These are phyloP conservation scores for Melieria picta DNA, from an alignment of 2,888 invertebrate species.

Conservation along the genomic window DNA sequence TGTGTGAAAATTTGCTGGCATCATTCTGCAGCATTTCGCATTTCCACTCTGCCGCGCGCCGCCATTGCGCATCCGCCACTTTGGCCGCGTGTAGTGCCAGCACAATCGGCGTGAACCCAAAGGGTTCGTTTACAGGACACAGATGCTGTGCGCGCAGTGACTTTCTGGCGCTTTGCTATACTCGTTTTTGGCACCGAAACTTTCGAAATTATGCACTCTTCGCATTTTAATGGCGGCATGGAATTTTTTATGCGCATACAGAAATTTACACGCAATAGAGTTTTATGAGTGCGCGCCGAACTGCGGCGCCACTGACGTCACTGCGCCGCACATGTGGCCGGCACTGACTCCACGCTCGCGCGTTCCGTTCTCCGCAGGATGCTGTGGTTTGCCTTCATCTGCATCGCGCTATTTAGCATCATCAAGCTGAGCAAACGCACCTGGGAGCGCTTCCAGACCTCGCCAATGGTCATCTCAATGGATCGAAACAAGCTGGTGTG, in stretches of 20 bases:
- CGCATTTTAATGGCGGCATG: slow-evolving; percentile 14
- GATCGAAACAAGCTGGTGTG: slow-evolving; percentile 77
- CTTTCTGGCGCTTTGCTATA: not conserved
- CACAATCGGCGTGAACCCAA: not conserved
- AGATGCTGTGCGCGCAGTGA: not conserved
- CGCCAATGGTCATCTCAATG: slow-evolving; percentile 79
- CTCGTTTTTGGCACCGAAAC: slow-evolving; percentile 5
- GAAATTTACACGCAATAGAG: slow-evolving; percentile 59
- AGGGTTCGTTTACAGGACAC: not conserved
- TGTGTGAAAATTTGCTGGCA: not conserved
- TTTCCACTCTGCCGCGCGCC: slow-evolving; percentile 3
- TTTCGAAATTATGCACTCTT: slow-evolving; percentile 34
- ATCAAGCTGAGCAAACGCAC: slow-evolving; percentile 71
- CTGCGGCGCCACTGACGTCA: slow-evolving; percentile 20
- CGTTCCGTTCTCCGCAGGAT: slow-evolving; percentile 60
- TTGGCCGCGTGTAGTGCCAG: not conserved
- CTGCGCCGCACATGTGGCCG: slow-evolving; percentile 1
- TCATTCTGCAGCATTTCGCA: not conserved
- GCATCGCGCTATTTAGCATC: slow-evolving; percentile 69
- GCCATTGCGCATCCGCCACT: not conserved
- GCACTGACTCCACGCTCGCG: too few species aligned
- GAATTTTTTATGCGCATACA: slow-evolving; percentile 33
- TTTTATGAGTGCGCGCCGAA: slow-evolving; percentile 50
- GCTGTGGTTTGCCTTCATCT: slow-evolving; percentile 70
- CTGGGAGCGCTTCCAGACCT: slow-evolving; percentile 74